These are phyloP conservation scores for Scomber colias DNA, from an alignment of 2,113 vertebrate genomes.

Conservation along the genomic window DNA sequence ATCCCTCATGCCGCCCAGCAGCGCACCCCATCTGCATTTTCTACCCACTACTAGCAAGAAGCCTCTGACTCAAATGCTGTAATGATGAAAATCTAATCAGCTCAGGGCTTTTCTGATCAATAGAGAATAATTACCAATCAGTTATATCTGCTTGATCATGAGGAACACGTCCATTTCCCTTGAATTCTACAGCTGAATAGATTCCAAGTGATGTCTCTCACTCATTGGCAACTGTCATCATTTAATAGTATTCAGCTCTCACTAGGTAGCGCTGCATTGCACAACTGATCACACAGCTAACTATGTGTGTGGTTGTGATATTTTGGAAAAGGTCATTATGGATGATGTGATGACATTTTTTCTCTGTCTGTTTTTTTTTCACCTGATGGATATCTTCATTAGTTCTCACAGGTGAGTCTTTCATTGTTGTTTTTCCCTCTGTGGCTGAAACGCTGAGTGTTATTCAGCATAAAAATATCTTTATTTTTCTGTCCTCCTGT, in stretches of 20 bases:
- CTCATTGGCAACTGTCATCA: constrained; percentile 17
- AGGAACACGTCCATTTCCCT: constrained; percentile 46
- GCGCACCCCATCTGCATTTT: constrained; percentile 36
- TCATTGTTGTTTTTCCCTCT: constrained; percentile 25
- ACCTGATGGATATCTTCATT: constrained; percentile 54
- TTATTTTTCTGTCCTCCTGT: background rate
- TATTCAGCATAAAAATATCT: background rate
- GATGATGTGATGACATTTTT: constrained; percentile 34
- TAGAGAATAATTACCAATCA: constrained; percentile 61
- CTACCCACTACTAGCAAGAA: constrained; percentile 15
- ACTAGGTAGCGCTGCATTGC: constrained; percentile 17
- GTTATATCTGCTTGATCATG: constrained; percentile 49
- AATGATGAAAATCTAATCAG: constrained; percentile 27
- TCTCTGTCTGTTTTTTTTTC: constrained; percentile 57
- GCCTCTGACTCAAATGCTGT: constrained; percentile 16
- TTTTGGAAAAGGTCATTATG: background rate
- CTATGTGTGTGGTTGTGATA: constrained; percentile 20
- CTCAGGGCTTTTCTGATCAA: constrained; percentile 44
- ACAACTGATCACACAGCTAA: constrained; percentile 4
- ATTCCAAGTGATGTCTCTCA: constrained; percentile 42
- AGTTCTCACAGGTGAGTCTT: constrained; percentile 87
- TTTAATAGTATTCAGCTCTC: constrained; percentile 16
- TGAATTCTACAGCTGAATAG: constrained; percentile 45
- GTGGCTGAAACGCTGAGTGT: background rate
- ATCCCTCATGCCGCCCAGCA: constrained; percentile 59